Conservation (phyloP, 2,888 invertebrate species). For the Drosophila leonis region DNA sequence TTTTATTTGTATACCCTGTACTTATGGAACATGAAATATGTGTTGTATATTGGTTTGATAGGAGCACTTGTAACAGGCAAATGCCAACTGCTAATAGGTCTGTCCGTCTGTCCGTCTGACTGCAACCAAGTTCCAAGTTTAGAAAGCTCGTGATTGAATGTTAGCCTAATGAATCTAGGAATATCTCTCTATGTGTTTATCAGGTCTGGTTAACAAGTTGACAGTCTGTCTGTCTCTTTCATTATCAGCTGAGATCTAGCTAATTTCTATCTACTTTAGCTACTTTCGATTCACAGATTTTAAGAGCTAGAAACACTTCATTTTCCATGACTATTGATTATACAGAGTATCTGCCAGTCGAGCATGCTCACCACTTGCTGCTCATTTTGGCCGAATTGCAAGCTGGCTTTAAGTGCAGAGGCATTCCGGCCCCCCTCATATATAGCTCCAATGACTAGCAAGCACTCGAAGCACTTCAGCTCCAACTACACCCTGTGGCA, state of each 20-base stretch:
- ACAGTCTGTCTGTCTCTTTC: not conserved
- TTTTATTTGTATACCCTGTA: not conserved
- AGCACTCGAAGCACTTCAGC: conserved; percentile 23
- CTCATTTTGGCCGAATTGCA: conserved; percentile 31
- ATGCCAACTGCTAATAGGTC: not conserved
- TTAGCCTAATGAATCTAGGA: not conserved
- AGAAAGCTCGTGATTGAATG: no score
- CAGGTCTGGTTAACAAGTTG: not conserved
- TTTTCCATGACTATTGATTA: no score
- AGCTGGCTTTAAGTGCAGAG: conserved; percentile 33
- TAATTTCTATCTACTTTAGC: no score
- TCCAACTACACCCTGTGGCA: conserved; percentile 8
- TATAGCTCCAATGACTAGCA: conserved; percentile 25
- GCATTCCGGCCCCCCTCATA: conserved; percentile 1
- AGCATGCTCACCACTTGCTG: not conserved
- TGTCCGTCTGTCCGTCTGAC: not conserved
- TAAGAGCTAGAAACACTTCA: no score
- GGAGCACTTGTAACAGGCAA: not conserved
- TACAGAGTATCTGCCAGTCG: not conserved
- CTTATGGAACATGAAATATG: not conserved
- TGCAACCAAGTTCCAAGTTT: no score
- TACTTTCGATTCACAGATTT: no score
- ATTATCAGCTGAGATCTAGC: not conserved
- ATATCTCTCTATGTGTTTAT: not conserved
- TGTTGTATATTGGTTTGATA: not conserved